Percentiles rank a stretch among this genome's conserved stretches.
phyloP scores from a whole-genome alignment of 2,888 invertebrate genomes.

The Eudasyphora cyanicolor region DNA sequence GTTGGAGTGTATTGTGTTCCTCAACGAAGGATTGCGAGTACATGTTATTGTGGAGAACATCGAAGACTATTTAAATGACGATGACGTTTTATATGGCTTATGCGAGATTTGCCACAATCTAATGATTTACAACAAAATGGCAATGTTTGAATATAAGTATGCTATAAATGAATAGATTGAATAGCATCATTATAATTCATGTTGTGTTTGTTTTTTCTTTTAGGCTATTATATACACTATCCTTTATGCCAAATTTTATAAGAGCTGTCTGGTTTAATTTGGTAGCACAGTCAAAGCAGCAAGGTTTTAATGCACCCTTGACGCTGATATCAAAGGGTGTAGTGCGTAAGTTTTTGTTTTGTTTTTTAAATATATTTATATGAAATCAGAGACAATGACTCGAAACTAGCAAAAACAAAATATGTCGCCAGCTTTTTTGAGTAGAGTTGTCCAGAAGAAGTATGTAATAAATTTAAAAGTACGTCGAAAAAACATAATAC shows the following conservation, averaged over 20 bases:
- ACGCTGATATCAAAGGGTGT: constrained; percentile 79
- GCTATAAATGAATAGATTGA: constrained; percentile 65
- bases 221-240: constrained; percentile 88
- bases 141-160: constrained; percentile 92
- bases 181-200: constrained; percentile 24
- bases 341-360: constrained; percentile 80
- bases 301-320: constrained; percentile 79
- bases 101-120: constrained; percentile 92
- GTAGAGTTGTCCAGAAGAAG: no score
- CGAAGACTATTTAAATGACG: constrained; percentile 78
- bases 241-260: constrained; percentile 89
- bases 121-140: constrained; percentile 89
- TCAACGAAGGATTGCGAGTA: constrained; percentile 85
- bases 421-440: no score
- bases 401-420: no score
- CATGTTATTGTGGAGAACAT: constrained; percentile 80
- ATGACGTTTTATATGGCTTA: constrained; percentile 84
- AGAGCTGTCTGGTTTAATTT: constrained; percentile 86
- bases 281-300: constrained; percentile 77
- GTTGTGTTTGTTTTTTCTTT: constrained; percentile 37
- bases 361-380: no score
- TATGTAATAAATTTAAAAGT: no score
- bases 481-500: no score
- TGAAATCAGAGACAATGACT: no score
- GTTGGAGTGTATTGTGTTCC: constrained; percentile 81